Evolutionary conservation across 2,888 invertebrate species (phyloP).

Genomic region (Spilosoma lubricipeda): DNA sequence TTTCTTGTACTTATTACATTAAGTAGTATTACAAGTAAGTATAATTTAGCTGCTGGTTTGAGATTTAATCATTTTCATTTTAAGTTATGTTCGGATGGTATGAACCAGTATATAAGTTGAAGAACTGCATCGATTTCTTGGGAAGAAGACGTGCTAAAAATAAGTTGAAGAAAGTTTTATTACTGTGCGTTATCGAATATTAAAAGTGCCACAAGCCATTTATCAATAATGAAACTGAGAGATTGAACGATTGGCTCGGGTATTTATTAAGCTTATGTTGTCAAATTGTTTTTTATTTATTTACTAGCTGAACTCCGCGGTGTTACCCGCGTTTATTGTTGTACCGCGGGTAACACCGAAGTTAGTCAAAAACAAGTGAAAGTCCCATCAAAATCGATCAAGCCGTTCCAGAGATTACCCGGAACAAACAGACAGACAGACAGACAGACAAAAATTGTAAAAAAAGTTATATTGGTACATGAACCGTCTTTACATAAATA

Average conservation of each 20-base stretch:
- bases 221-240: neutral
- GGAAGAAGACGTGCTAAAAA: constrained; percentile 10
- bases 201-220: neutral
- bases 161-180: constrained; percentile 1
- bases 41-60: constrained; percentile 3
- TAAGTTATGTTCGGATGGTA: constrained; percentile 14
- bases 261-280: too few relatives aligned
- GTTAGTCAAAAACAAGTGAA: too few relatives aligned
- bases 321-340: too few relatives aligned
- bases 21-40: constrained; percentile 1
- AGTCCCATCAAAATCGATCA: too few relatives aligned
- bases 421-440: too few relatives aligned
- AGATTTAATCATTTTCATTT: constrained; percentile 22
- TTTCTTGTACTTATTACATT: constrained; percentile 42
- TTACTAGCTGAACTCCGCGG: too few relatives aligned
- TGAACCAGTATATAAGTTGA: neutral
- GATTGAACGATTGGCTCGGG: neutral
- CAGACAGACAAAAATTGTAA: too few relatives aligned
- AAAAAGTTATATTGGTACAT: too few relatives aligned
- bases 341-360: too few relatives aligned
- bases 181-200: neutral
- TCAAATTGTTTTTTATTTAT: too few relatives aligned
- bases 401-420: too few relatives aligned
- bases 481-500: too few relatives aligned
- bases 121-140: neutral